Base-by-base conservation (phyloP, 2,113 vertebrate species). In the Indicator indicator region DNA sequence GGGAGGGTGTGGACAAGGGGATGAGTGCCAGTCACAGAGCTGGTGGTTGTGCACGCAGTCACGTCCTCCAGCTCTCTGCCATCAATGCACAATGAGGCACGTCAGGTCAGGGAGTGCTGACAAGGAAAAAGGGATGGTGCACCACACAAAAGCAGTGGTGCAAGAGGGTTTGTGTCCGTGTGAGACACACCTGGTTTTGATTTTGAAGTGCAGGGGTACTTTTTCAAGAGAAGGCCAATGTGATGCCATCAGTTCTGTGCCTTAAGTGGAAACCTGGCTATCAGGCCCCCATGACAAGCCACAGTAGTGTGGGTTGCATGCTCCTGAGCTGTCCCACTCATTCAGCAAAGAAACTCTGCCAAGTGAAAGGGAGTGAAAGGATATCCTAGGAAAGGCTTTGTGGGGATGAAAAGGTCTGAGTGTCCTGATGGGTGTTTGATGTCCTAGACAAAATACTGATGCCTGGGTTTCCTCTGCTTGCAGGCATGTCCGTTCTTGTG, bases 11-110 rank as follows among this genome's bases (percentile, higher is more conserved):
- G 6, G 21, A 19, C 12, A 64, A 21, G 5, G 21, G 9, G 3
- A 10, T 0, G 1, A 36, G 14, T 60, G 55, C 28, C 64, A 12
- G 18, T 80, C 0, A 0, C 28, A 82, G 62, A 55, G 56, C n/a
- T 46, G 26, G 14, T 1, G 1, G 6, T 14, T 1, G 0, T 33
- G 38, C 16, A 6, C 2, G 5, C 9, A 36, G 21, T 30, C 3
- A 2, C 38, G 12, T 64, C 48, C 50, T 84, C 17, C 26, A 64
- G 54, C 13, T 36, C 50, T 4, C 0, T 2, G 0, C 36, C 32
- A 64, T 38, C 70, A 46, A 32, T 2, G 13, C 17, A 9, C 0
- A 1, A 12, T 52, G 27, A 21, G 56, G 9, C 30, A n/a, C 1
- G 2, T 33, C 2, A 2, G 9, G 5, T 48, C 0, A 0, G 28